phyloP scores from a whole-genome alignment of 2,888 invertebrate genomes.

The Lepidochrysops patricia region DNA sequence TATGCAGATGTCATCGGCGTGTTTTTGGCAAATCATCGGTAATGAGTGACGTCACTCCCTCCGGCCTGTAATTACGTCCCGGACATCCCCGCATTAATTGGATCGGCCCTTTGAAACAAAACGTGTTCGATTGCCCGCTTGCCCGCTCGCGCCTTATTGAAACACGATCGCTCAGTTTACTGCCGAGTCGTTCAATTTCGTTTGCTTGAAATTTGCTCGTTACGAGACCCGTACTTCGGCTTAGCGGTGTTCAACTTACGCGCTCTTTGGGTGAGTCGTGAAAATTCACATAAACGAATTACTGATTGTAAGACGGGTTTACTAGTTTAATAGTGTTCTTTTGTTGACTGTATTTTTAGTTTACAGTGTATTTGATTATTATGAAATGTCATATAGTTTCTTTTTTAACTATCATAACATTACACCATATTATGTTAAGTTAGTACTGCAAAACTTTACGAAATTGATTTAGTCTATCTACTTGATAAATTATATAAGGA shows the following conservation, averaged over 20 bases:
- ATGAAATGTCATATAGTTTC: too few relatives aligned
- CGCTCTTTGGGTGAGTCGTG: slow-evolving; percentile 9
- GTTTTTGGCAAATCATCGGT: slow-evolving; percentile 24
- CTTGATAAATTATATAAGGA: too few relatives aligned
- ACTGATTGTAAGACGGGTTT: background rate
- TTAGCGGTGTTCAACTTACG: background rate
- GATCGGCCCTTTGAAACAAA: slow-evolving; percentile 37
- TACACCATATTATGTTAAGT: too few relatives aligned
- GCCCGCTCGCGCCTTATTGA: slow-evolving; percentile 27
- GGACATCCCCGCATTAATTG: slow-evolving; percentile 49
- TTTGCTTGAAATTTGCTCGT: slow-evolving; percentile 30
- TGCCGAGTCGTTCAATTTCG: slow-evolving; percentile 27
- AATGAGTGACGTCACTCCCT: slow-evolving; percentile 32
- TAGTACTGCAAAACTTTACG: too few relatives aligned
- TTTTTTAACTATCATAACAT: too few relatives aligned
- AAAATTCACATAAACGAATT: background rate
- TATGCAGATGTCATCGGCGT: slow-evolving; percentile 23
- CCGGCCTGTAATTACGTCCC: slow-evolving; percentile 39
- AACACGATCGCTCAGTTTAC: slow-evolving; percentile 31
- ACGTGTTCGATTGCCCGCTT: slow-evolving; percentile 23
- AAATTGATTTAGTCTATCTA: too few relatives aligned
- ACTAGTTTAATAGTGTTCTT: background rate
- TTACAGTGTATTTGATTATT: background rate
- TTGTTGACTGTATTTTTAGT: background rate
- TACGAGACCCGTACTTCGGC: slow-evolving; percentile 23